Conservation (phyloP, 2,113 vertebrate genomes). For the Planiliza haematocheilus region DNA sequence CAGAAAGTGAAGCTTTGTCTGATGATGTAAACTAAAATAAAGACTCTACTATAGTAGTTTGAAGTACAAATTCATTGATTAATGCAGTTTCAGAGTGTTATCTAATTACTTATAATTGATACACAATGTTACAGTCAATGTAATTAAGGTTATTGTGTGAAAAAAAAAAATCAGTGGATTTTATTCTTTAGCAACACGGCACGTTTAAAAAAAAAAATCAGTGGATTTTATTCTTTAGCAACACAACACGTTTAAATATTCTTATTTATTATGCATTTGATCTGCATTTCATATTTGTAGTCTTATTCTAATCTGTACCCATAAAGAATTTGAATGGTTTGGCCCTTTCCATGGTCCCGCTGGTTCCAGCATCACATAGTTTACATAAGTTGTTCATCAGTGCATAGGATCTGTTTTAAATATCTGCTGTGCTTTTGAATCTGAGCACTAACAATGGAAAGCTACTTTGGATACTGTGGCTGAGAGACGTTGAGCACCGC, state of each 20-base stretch:
- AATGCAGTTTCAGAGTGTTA: neutral
- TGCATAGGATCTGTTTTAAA: conserved; percentile 36
- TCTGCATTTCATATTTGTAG: neutral
- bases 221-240: no score
- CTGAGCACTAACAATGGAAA: conserved; percentile 14
- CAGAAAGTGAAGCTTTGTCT: neutral
- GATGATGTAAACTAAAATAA: neutral
- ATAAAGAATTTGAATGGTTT: neutral
- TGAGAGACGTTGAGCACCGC: conserved; percentile 4
- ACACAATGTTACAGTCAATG: no score
- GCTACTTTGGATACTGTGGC: conserved; percentile 42
- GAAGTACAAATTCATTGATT: neutral
- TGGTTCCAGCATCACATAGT: neutral
- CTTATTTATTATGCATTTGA: neutral
- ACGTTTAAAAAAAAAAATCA: no score
- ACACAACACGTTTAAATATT: neutral
- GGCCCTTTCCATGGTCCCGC: neutral
- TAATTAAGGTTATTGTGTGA: no score
- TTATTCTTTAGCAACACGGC: no score
- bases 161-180: no score
- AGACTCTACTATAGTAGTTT: neutral
- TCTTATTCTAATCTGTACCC: neutral
- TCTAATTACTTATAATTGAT: no score
- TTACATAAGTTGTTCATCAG: conserved; percentile 3
- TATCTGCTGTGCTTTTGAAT: neutral